Evolutionary conservation across 2,113 vertebrate genomes (phyloP).

Genomic region (Chloropsis cyanopogon): DNA sequence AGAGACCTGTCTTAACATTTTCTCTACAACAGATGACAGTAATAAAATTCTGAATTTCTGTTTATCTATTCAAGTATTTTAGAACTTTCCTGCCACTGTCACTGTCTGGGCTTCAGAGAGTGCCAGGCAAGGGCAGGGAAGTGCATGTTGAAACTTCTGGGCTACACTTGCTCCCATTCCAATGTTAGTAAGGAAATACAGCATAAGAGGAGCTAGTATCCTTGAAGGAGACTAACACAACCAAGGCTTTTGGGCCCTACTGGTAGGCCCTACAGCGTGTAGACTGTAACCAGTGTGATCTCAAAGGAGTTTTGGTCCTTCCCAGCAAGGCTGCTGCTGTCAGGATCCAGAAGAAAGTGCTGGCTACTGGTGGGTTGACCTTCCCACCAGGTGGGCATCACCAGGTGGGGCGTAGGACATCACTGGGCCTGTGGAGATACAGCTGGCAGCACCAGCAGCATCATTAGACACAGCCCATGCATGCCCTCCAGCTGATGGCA

Average conservation of each 20-base stretch:
- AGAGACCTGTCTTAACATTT: background rate
- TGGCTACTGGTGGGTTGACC: background rate
- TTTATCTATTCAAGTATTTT: background rate
- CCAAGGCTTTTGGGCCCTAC: background rate
- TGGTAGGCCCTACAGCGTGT: background rate
- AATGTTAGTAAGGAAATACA: background rate
- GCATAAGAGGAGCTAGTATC: background rate
- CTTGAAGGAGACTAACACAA: background rate
- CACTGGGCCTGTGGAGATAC: background rate
- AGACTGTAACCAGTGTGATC: background rate
- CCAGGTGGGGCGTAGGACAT: background rate
- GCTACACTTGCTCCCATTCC: background rate
- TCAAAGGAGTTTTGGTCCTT: background rate
- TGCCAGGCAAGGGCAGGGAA: background rate
- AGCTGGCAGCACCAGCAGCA: background rate
- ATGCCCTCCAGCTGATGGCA: background rate
- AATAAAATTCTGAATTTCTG: background rate
- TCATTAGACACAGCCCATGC: rapidly evolving
- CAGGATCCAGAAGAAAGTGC: background rate
- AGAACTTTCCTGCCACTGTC: background rate
- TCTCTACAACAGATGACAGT: background rate
- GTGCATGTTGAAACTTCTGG: background rate
- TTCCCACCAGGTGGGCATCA: background rate
- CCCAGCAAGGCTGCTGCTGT: background rate
- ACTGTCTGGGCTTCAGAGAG: background rate